Evolutionary conservation across 2,888 invertebrate species (phyloP), one percentile per base, ranked within the genome.

Genomic region (Synanthedon myopaeformis): DNA sequence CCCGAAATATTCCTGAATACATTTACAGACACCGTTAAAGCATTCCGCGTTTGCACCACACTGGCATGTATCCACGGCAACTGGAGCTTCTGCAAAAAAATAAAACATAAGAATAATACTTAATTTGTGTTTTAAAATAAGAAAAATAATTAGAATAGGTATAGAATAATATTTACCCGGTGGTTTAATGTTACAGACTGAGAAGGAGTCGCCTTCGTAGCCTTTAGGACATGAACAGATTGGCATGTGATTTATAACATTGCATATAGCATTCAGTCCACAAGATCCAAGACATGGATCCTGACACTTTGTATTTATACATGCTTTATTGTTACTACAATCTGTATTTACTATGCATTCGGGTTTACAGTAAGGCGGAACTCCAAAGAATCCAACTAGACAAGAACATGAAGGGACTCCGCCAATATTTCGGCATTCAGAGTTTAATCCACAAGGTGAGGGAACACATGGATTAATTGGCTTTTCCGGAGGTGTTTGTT

Each of bases 211-310:
- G 45, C 95, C 95, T 55, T 90, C 90, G 66, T 89, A 90, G 51
- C 91, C 91, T 54, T 74, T 69, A 3, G 87, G 82, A 67, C 92
- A 93, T 23, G 89, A 88, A 71, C 95, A 95, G 55, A 92, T 89
- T 1, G 95, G 94, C 51, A 91, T 90, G 73, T 95, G 92, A 72
- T 93, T 93, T 13, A 93, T 88, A 6, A 94, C 93, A 67, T 90
- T 89, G 66, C 96, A 96, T 50, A 90, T 79, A 2, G 96, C 93
- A 60, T 90, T 89, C 17, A 90, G 67, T 12, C 95, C 96, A 67
- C 96, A 93, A 35, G 93, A 90, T 50, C 94, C 94, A 5, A 91
- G 89, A 67, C 95, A 95, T 13, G 95, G 95, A 73, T 95, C 92
- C 59, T 88, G 88, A 75, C 95, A 95, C 75, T 92, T 93, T 76